These are phyloP conservation scores for Leucosticte australis DNA, from an alignment of 2,113 vertebrate species.

Conservation along the genomic window DNA sequence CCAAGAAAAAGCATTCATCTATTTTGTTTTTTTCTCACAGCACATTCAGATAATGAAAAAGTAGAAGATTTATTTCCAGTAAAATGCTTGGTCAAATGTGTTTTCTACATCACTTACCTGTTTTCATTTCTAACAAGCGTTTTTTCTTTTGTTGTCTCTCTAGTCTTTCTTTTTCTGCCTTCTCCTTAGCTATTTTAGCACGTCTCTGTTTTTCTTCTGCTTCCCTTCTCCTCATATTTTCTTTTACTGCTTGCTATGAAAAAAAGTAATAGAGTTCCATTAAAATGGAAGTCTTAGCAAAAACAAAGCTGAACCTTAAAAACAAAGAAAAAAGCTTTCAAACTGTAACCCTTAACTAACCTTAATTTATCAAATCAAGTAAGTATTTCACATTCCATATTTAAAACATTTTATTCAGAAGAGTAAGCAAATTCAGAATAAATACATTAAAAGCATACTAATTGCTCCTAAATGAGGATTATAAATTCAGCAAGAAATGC, in stretches of 20 bases:
- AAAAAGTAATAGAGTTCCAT: slow-evolving; percentile 12
- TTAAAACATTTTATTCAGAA: neutral
- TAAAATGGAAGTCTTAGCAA: neutral
- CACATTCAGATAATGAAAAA: neutral
- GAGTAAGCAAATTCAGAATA: neutral
- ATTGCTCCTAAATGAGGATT: neutral
- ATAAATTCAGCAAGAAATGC: neutral
- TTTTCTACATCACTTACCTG: slow-evolving; percentile 77
- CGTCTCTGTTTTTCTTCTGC: slow-evolving; percentile 90
- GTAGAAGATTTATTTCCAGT: neutral
- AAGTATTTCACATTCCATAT: neutral
- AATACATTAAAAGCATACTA: neutral
- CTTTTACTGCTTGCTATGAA: slow-evolving; percentile 90
- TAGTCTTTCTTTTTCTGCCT: slow-evolving; percentile 89
- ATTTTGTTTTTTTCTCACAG: neutral
- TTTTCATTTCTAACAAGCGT: slow-evolving; percentile 87
- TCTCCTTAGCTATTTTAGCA: slow-evolving; percentile 88
- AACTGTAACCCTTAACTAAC: neutral
- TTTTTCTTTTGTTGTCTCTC: slow-evolving; percentile 94
- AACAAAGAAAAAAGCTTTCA: neutral
- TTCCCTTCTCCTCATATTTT: slow-evolving; percentile 87
- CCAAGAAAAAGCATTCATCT: neutral
- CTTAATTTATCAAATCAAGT: neutral
- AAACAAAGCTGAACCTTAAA: neutral
- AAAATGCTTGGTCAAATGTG: neutral